phyloP scores from a whole-genome alignment of 2,888 invertebrate species.

The Drosophila buzzatii region DNA sequence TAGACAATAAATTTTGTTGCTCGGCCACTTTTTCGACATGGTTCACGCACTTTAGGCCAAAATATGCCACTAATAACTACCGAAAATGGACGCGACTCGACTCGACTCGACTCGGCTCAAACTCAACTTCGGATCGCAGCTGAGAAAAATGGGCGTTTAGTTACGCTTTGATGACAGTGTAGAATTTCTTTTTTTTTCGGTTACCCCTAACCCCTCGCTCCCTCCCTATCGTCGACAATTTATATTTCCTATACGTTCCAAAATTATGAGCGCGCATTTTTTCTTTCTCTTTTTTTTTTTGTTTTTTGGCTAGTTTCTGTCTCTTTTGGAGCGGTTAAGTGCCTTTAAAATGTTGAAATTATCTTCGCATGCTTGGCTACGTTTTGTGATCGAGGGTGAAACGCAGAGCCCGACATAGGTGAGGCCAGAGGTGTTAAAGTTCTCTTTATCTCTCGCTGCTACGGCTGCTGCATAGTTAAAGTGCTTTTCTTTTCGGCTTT shows the following conservation, averaged over 20 bases:
- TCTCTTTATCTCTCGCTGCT: slow-evolving; percentile 54
- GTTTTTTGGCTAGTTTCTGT: slow-evolving; percentile 13
- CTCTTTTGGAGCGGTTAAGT: slow-evolving; percentile 61
- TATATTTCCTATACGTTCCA: slow-evolving; percentile 68
- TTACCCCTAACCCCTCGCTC: slow-evolving; percentile 25
- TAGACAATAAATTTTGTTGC: slow-evolving; percentile 77
- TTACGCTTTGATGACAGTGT: slow-evolving; percentile 85
- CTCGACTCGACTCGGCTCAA: not conserved
- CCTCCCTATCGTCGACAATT: slow-evolving; percentile 51
- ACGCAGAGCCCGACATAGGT: slow-evolving; percentile 4
- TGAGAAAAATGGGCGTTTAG: slow-evolving; percentile 84
- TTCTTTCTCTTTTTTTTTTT: slow-evolving; percentile 31
- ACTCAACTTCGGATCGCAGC: slow-evolving; percentile 40
- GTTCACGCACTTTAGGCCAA: slow-evolving; percentile 82
- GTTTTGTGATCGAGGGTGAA: slow-evolving; percentile 45
- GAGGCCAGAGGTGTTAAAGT: slow-evolving; percentile 65
- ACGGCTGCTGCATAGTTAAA: slow-evolving; percentile 42
- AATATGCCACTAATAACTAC: slow-evolving; percentile 81
- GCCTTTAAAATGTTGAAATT: slow-evolving; percentile 72
- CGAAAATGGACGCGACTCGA: slow-evolving; percentile 68
- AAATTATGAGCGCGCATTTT: slow-evolving; percentile 61
- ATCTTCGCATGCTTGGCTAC: slow-evolving; percentile 68
- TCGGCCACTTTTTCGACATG: slow-evolving; percentile 73
- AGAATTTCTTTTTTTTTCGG: slow-evolving; percentile 61
- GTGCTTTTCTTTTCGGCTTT: slow-evolving; percentile 42